phyloP scores from a whole-genome alignment of 1,140 invertebrate species.

The Pogonomyrmex barbatus region DNA sequence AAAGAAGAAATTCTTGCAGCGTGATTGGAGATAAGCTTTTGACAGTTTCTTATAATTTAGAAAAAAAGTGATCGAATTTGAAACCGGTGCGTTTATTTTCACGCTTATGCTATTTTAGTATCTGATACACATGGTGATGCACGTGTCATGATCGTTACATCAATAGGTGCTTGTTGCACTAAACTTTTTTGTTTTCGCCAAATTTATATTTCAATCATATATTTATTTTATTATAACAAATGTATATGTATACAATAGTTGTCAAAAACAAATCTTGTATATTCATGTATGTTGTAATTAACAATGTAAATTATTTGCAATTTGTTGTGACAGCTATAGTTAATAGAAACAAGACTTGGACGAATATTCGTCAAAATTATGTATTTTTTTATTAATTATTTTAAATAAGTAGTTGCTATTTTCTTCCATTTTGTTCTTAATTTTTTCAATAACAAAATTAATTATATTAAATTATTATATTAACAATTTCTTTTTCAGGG shows the following conservation, averaged over 20 bases:
- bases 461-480: slow-evolving; percentile 17
- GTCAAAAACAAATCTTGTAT: too few species aligned
- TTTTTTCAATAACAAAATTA: not conserved
- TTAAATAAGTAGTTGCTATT: not conserved
- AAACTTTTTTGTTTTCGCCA: too few species aligned
- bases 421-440: not conserved
- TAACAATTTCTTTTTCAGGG: slow-evolving; percentile 46
- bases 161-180: too few species aligned
- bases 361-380: not conserved
- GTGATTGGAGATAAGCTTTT: slow-evolving; percentile 42
- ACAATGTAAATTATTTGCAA: not conserved
- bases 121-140: not conserved
- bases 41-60: slow-evolving; percentile 31
- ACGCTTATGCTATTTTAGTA: not conserved
- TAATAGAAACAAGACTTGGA: not conserved
- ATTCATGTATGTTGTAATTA: not conserved
- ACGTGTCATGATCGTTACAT: too few species aligned
- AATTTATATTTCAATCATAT: too few species aligned
- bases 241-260: too few species aligned
- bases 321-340: not conserved
- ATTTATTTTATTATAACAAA: too few species aligned
- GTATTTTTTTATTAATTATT: not conserved
- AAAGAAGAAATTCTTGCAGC: not conserved
- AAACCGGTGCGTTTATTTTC: not conserved
- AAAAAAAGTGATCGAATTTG: not conserved